Evolutionary conservation across 2,113 vertebrate genomes (phyloP).

Genomic region (Melanostigma gelatinosum): DNA sequence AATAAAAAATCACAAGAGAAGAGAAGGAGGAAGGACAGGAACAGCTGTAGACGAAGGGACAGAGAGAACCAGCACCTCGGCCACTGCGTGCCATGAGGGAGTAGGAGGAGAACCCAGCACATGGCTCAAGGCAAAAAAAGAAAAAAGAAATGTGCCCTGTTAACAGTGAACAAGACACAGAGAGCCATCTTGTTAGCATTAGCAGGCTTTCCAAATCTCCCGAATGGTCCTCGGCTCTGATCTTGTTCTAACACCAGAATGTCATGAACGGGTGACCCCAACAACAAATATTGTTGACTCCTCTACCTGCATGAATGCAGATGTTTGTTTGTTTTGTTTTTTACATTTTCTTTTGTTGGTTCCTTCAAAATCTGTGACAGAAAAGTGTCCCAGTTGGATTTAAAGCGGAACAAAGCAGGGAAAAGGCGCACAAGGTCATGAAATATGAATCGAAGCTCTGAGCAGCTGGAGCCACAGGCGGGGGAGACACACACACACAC

Average conservation of each 20-base stretch:
- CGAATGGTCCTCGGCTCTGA: constrained; percentile 55
- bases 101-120: constrained; percentile 55
- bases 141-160: constrained; percentile 52
- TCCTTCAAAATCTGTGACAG: constrained; percentile 41
- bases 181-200: constrained; percentile 56
- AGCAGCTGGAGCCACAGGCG: constrained; percentile 59
- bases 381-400: constrained; percentile 48
- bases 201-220: constrained; percentile 55
- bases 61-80: constrained; percentile 66
- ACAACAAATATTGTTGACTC: constrained; percentile 73
- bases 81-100: constrained; percentile 66
- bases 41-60: constrained; percentile 81
- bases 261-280: constrained; percentile 40
- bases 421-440: constrained; percentile 55
- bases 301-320: constrained; percentile 59
- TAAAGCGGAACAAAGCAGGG: constrained; percentile 43
- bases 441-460: constrained; percentile 64
- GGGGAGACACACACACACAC: constrained; percentile 23
- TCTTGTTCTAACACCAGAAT: constrained; percentile 51
- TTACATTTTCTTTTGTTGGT: not conserved
- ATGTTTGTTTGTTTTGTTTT: constrained; percentile 7
- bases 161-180: constrained; percentile 43
- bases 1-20: constrained; percentile 79
- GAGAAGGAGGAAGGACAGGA: constrained; percentile 75
- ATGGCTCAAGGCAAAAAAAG: constrained; percentile 48